Conservation (phyloP, 2,888 invertebrate species). For the Penaeus monodon region DNA sequence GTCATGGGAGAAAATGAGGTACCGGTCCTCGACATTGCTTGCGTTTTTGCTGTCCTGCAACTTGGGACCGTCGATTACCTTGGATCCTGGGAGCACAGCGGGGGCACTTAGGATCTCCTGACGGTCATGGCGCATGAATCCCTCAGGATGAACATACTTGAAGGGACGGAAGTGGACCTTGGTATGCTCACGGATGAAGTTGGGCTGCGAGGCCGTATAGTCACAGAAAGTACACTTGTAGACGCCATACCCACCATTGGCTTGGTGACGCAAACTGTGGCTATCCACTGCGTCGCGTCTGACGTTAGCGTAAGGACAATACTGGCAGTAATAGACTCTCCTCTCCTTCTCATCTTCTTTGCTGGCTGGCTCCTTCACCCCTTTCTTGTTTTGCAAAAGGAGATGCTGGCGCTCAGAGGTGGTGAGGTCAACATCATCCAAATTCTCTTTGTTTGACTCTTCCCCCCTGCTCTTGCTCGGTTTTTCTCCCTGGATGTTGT, state of each 20-base stretch:
- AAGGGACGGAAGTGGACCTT: slow-evolving; percentile 78
- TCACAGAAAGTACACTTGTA: slow-evolving; percentile 86
- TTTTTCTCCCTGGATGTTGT: slow-evolving; percentile 33
- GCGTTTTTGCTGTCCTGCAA: neutral
- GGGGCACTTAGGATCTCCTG: slow-evolving; percentile 58
- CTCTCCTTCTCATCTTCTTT: slow-evolving; percentile 74
- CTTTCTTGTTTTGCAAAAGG: slow-evolving; percentile 71
- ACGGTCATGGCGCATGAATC: slow-evolving; percentile 63
- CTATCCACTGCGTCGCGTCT: slow-evolving; percentile 81
- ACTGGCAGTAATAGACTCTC: slow-evolving; percentile 78
- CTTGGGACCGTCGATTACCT: slow-evolving; percentile 1
- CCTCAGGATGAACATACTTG: slow-evolving; percentile 65
- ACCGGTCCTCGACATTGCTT: slow-evolving; percentile 26
- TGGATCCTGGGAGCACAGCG: slow-evolving; percentile 20
- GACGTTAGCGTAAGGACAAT: slow-evolving; percentile 85
- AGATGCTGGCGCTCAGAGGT: slow-evolving; percentile 77
- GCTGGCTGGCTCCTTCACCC: slow-evolving; percentile 67
- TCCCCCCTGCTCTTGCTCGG: slow-evolving; percentile 19
- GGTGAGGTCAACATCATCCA: slow-evolving; percentile 67
- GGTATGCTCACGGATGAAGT: slow-evolving; percentile 83
- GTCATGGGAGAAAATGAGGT: slow-evolving; percentile 57
- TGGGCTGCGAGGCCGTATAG: slow-evolving; percentile 81
- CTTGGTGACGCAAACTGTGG: slow-evolving; percentile 80
- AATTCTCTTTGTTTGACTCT: slow-evolving; percentile 52
- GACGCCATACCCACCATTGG: slow-evolving; percentile 70